These are phyloP conservation scores for Macaca fascicularis DNA, from an alignment of 2,113 vertebrate genomes.

Conservation along the genomic window T2T-MFA8v1.1 NC_088378.1:10715001-10715500, in stretches of 20 bases:
- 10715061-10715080: not conserved
- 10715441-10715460: not conserved
- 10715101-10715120: not conserved
- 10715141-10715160: too few relatives aligned
- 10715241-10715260: not conserved
- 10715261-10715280: rapidly evolving
- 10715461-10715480: not conserved
- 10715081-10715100: not conserved
- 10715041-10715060: not conserved
- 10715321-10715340: not conserved
- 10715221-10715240: not conserved
- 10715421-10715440: not conserved
- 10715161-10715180: too few relatives aligned
- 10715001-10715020: not conserved
- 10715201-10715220: not conserved
- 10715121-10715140: too few relatives aligned
- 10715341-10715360: not conserved
- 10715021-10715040: not conserved
- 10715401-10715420: not conserved
- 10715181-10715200: not conserved
- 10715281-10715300: not conserved
- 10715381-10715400: not conserved
- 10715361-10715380: too few relatives aligned
- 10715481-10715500: not conserved
- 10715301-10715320: not conserved